Base-by-base conservation (phyloP, 1,140 invertebrate genomes). In the Probaryconus sp. region DNA sequence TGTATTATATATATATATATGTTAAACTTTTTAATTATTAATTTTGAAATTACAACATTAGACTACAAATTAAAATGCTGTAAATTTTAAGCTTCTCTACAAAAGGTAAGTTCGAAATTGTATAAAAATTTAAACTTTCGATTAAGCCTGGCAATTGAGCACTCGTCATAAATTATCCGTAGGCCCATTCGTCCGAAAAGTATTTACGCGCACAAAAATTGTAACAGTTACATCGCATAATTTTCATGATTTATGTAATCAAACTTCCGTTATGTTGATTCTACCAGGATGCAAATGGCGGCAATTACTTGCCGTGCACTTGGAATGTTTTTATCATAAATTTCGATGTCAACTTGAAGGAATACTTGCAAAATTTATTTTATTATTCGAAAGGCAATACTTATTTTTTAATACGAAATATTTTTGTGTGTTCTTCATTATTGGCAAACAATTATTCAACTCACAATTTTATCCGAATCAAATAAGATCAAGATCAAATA, bases 211-310 rank as follows among this genome's bases (percentile, higher is more conserved):
- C 20, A 50, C 33, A 50, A 50, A 53, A 53, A 38, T 53, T 53
- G 20, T 53, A 53, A 26, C 35, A 38, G 18, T 38, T 33, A 56
- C 37, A 56, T 43, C 37, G 16, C 38, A 33, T 31, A 42, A 43
- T 33, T 43, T 56, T 56, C 26, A 21, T 28, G 38, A 43, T 42
- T 56, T 56, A 56, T 56, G 53, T 56, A 28, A 43, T 56, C 38
- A 38, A 38, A 9, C 33, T 53, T 53, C 33, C 35, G 31, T 53
- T 42, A 51, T 64, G 37, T 51, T 51, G 47, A 47, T 55, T 53
- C 11, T 47, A 53, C 40, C 31, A 1, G 40, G 6, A 24, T 43
- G 50, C 21, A 55, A 43, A 55, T 53, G 50, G 7, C 18, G 21
- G 50, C 35, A 53, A 53, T 53, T 26, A 53, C 21, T 40, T 53